phyloP scores from a whole-genome alignment of 92 coral and sea anemone species.

The Metridium senile region DNA sequence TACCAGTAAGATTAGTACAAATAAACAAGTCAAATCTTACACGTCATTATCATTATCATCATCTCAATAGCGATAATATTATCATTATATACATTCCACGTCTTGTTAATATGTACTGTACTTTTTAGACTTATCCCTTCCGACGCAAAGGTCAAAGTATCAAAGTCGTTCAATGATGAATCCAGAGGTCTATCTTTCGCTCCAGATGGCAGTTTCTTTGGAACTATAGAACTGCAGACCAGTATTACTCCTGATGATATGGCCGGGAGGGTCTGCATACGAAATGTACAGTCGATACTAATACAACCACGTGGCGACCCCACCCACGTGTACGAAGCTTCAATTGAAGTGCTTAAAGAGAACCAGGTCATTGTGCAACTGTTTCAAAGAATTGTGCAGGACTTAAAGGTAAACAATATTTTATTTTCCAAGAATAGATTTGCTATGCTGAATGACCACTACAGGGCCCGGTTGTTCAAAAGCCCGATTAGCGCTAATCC shows the following conservation, averaged over 20 bases:
- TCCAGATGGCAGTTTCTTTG: constrained; percentile 55
- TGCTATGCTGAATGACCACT: too few species aligned
- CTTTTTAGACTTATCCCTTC: constrained; percentile 30
- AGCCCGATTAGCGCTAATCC: too few species aligned
- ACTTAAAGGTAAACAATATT: constrained; percentile 47
- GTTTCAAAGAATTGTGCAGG: constrained; percentile 49
- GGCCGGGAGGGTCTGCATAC: constrained; percentile 70
- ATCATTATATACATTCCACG: too few species aligned
- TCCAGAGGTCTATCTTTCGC: constrained; percentile 2
- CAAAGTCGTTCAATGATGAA: constrained; percentile 32
- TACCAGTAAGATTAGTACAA: too few species aligned
- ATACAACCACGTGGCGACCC: constrained; percentile 38
- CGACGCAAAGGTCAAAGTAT: constrained; percentile 34
- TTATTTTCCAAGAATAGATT: too few species aligned
- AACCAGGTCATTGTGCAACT: constrained; percentile 53
- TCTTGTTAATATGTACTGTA: not conserved
- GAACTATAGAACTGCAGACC: constrained; percentile 49
- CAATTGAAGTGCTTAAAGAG: constrained; percentile 58
- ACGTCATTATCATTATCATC: too few species aligned
- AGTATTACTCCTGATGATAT: constrained; percentile 70
- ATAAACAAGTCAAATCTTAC: too few species aligned
- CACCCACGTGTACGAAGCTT: constrained; percentile 59
- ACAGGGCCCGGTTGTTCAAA: too few species aligned
- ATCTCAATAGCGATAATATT: too few species aligned
- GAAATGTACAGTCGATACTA: constrained; percentile 65